Evolutionary conservation across 2,113 vertebrate genomes (phyloP), one percentile per base, ranked within the genome.

Genomic region (Aptenodytes forsteri): DNA sequence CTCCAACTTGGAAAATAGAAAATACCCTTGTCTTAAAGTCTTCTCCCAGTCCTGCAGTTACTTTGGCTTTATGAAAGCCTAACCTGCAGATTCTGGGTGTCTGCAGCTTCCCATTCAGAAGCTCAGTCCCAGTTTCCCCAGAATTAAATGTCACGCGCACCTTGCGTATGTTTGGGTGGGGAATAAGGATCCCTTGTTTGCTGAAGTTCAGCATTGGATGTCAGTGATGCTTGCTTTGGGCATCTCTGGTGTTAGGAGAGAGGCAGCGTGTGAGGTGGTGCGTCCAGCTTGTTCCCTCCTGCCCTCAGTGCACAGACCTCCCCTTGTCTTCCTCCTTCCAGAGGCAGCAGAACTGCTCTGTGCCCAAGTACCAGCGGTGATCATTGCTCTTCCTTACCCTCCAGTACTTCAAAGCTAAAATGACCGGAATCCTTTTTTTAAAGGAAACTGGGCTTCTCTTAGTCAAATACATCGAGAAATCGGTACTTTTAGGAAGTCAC

Each of bases 111-210:
- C 38, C 15, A 12, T 49, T 38, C 44, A 36, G 59, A 13, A 64
- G 59, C 64, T 82, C 21, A 7, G 30, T 17, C 56, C 52, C 13
- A 0, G 21, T 47, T 71, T 67, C 62, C 56, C 29, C 55, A 12
- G n/a, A 40, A 5, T 19, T 26, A 29, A 6, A 4, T 32, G 15
- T 36, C 55, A 38, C 3, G 0, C 8, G 38, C 26, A 6, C 32
- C 26, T n/a, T 21, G 30, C 5, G 2, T 25, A 0, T 20, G 19
- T 50, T 36, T 40, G 77, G 26, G 46, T 44, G 30, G 46, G 52
- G 10, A 76, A 2, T 8, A 9, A 62, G 55, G 42, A 26, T 52
- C 55, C 20, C 32, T 36, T 2, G 8, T 16, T 11, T 29, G 89
- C 69, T 36, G 42, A 16, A 20, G 22, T 20, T 82, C 19, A 3